Evolutionary conservation across 2,888 invertebrate species (phyloP).

Genomic region (Sesamia inferens): DNA sequence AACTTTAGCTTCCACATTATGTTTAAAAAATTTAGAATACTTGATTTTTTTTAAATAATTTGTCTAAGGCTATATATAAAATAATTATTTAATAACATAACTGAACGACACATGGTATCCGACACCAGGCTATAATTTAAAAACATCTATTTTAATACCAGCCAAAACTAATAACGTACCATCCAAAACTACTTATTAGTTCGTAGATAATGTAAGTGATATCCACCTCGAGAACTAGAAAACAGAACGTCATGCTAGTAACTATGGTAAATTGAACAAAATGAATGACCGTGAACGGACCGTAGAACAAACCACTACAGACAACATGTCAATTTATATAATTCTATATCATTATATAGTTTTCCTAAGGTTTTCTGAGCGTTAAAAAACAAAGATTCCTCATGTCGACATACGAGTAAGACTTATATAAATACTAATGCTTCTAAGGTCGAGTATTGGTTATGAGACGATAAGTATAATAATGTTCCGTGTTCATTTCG

Average conservation of each 20-base stretch:
- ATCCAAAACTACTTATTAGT: background rate
- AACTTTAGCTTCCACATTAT: no score
- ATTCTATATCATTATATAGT: slow-evolving; percentile 29
- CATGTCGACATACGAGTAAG: no score
- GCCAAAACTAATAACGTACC: slow-evolving; percentile 13
- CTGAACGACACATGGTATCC: background rate
- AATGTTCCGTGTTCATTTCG: no score
- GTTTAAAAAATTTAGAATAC: no score
- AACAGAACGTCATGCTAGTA: slow-evolving; percentile 27
- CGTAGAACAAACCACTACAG: background rate
- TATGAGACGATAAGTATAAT: no score
- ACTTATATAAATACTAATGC: no score
- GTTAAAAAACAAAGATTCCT: slow-evolving; percentile 16
- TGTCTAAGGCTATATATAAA: no score
- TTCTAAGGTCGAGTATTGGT: no score
- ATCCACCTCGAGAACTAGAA: slow-evolving; percentile 8
- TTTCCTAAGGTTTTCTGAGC: slow-evolving; percentile 18
- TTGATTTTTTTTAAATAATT: no score
- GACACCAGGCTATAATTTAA: slow-evolving; percentile 5
- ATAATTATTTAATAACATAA: no score
- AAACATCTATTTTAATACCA: slow-evolving; percentile 1
- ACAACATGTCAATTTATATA: slow-evolving; percentile 32
- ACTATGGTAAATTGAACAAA: slow-evolving; percentile 29
- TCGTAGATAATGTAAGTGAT: background rate
- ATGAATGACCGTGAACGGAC: slow-evolving; percentile 26